Evolutionary conservation across 1,140 invertebrate species (phyloP), one percentile per base, ranked within the genome.

Genomic region (Drosophila kikkawai): DNA sequence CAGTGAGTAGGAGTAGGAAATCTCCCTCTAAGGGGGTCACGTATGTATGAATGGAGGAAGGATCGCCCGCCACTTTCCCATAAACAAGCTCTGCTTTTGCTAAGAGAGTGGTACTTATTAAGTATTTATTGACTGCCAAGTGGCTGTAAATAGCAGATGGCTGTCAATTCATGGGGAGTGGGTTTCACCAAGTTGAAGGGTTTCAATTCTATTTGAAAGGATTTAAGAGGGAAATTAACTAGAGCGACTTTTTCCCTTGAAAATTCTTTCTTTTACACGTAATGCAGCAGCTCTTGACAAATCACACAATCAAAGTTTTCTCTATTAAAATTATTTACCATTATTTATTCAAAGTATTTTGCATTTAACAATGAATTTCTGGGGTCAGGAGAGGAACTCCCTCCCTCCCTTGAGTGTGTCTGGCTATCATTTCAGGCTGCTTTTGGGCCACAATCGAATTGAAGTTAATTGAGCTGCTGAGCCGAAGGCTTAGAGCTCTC

Each of bases 91-190:
- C 41, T 34, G 26, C 39, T 13, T 13, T 47, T 3, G 47, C n/a
- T 7, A 17, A 17, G 17, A 34, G 13, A 1, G 11, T 34, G 39
- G 61, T 56, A 80, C 68, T 74, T 77, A 77, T 61, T 17, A 74
- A 53, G 50, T 67, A 80, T 80, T 80, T 80, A 75, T 75, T 67
- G 61, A 48, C 32, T 32, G 41, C 19, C 45, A 59, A 73, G 13
- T 56, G 73, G 29, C 44, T 71, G 65, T 71, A 70, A 70, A 56
- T 71, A 12, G 65, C 50, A 70, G 50, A 71, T 70, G 50, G 48
- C 65, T 34, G 12, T n/a, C 50, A 47, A 6, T 7, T 6, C 9
- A 5, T 22, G 22, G 9, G 8, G 42, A 6, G 41, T 32, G 32
- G 7, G 32, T 32, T 32, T 26, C 26, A 26, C 4, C 2, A 22